These are phyloP conservation scores for Acanthornis magna DNA, from an alignment of 2,797 vertebrate genomes.

Conservation along the genomic window DNA sequence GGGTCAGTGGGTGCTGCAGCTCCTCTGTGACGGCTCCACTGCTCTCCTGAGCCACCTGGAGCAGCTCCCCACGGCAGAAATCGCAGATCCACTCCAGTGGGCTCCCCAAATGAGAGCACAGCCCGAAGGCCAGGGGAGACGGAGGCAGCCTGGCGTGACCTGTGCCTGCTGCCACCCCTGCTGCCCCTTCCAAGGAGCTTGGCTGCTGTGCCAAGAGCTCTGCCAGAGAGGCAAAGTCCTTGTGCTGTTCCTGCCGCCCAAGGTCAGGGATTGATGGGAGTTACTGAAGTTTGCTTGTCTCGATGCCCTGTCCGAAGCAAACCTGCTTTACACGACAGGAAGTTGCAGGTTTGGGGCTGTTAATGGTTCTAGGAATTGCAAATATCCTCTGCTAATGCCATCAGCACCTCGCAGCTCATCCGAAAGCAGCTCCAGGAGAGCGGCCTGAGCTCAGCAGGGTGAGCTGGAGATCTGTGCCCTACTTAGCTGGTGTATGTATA, in stretches of 20 bases:
- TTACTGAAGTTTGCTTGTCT: neutral
- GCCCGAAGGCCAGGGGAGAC: neutral
- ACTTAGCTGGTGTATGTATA: neutral
- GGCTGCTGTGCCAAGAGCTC: neutral
- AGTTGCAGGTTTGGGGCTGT: neutral
- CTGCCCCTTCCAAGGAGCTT: neutral
- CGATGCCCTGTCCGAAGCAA: neutral
- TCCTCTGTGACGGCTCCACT: neutral
- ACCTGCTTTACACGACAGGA: neutral
- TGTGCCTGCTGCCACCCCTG: neutral
- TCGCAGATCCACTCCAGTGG: neutral
- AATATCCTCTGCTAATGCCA: neutral
- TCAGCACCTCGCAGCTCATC: neutral
- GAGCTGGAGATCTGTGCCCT: slow-evolving; percentile 35
- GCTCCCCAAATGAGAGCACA: neutral
- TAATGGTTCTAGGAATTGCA: neutral
- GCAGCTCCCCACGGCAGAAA: neutral
- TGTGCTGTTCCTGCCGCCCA: neutral
- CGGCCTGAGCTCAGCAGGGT: neutral
- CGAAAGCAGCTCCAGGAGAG: neutral
- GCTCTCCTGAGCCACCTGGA: neutral
- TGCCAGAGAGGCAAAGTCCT: neutral
- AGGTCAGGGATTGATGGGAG: neutral
- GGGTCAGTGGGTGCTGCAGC: neutral
- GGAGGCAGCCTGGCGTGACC: neutral